phyloP scores from a whole-genome alignment of 1,140 invertebrate genomes.

The Zaprionus ghesquierei region DNA sequence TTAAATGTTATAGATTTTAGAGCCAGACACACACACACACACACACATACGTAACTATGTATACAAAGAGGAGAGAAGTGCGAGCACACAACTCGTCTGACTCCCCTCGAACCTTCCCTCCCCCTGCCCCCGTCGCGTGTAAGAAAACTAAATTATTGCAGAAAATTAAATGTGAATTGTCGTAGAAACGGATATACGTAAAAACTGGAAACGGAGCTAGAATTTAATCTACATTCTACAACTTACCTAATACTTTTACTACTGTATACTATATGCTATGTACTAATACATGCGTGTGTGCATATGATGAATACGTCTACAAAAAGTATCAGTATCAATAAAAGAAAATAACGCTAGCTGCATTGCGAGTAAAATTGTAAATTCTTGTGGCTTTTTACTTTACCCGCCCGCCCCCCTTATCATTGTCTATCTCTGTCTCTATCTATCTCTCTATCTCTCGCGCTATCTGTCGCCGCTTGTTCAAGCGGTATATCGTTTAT shows the following conservation, averaged over 20 bases:
- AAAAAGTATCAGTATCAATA: constrained; percentile 28
- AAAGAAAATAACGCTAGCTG: constrained; percentile 33
- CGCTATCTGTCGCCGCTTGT: no score
- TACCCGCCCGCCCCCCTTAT: no score
- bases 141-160: constrained; percentile 66
- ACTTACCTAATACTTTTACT: constrained; percentile 60
- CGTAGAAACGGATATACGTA: constrained; percentile 79
- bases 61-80: constrained; percentile 28
- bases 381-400: constrained; percentile 70
- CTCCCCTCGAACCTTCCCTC: neutral
- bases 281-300: constrained; percentile 35
- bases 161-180: constrained; percentile 74
- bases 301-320: constrained; percentile 19
- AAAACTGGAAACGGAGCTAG: constrained; percentile 48
- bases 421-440: constrained; percentile 12
- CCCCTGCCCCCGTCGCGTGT: constrained; percentile 25
- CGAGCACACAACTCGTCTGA: neutral
- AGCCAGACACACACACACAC: constrained; percentile 41
- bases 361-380: constrained; percentile 54
- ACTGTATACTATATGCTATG: constrained; percentile 30
- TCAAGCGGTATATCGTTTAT: constrained; percentile 51
- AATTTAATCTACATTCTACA: constrained; percentile 54
- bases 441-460: neutral
- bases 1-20: constrained; percentile 81
- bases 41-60: constrained; percentile 67